phyloP scores from a whole-genome alignment of 2,113 vertebrate genomes.

The Psephotus haematonotus region DNA sequence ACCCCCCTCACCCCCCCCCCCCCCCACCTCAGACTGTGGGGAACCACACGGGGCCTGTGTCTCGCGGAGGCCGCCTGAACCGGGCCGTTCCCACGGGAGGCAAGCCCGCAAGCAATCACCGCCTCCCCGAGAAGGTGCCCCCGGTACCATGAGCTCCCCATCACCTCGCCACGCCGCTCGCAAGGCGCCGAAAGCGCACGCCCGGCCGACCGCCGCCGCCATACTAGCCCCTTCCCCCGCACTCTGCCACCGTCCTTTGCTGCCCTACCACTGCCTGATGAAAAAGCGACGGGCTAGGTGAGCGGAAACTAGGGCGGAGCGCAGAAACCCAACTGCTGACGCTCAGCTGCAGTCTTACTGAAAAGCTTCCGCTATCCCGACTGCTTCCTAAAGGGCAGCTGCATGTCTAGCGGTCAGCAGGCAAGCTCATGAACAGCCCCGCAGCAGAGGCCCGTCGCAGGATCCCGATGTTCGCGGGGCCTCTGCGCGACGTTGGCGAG shows the following conservation, averaged over 20 bases:
- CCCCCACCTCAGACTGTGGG: accelerated
- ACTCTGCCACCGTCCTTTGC: background rate
- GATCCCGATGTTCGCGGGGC: background rate
- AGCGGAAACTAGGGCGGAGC: accelerated
- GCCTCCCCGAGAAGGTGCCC: background rate
- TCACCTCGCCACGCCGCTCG: slow-evolving; percentile 28
- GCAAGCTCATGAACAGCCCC: background rate
- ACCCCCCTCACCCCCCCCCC: too few relatives aligned
- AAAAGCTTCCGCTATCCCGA: accelerated
- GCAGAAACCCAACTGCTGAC: background rate
- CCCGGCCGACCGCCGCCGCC: background rate
- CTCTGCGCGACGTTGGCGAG: too few relatives aligned
- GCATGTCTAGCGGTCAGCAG: accelerated
- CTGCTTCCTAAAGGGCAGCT: accelerated
- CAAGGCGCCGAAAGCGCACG: background rate
- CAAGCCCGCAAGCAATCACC: accelerated
- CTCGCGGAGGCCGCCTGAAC: too few relatives aligned
- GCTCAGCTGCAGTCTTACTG: accelerated
- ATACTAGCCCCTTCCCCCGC: background rate
- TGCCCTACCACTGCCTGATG: background rate
- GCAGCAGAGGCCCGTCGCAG: accelerated
- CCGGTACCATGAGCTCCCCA: background rate
- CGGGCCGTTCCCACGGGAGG: background rate
- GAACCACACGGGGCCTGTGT: background rate
- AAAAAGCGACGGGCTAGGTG: background rate